These are phyloP conservation scores for Eupithecia inturbata DNA, from an alignment of 2,888 invertebrate genomes.

Conservation along the genomic window DNA sequence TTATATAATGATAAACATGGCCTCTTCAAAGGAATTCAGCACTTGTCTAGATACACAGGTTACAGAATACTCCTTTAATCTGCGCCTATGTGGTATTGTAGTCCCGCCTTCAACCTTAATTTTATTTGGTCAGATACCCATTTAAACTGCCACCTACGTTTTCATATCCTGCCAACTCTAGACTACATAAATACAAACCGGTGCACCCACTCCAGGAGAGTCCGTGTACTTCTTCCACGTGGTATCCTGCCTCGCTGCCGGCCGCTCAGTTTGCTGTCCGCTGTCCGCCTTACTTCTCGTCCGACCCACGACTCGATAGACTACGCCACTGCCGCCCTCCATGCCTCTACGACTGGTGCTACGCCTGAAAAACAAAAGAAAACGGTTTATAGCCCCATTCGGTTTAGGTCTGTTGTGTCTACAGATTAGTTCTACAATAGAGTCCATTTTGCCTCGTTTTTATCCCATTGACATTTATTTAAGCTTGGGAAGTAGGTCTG, in stretches of 20 bases:
- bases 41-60: neutral
- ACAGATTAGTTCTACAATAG: neutral
- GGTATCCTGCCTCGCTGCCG: slow-evolving; percentile 76
- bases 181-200: slow-evolving; percentile 45
- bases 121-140: neutral
- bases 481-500: neutral
- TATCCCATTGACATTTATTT: neutral
- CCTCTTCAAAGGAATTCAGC: neutral
- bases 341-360: slow-evolving; percentile 81
- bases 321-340: slow-evolving; percentile 84
- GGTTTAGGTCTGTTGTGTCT: neutral
- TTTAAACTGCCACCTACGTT: neutral
- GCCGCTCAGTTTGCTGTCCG: slow-evolving; percentile 79
- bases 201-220: slow-evolving; percentile 86
- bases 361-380: slow-evolving; percentile 68
- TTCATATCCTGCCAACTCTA: neutral
- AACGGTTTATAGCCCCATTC: neutral
- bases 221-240: slow-evolving; percentile 88
- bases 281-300: slow-evolving; percentile 80
- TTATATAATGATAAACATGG: neutral
- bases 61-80: neutral
- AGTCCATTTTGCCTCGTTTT: neutral
- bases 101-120: neutral
- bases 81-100: neutral
- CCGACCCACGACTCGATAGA: slow-evolving; percentile 78